These are phyloP conservation scores for Drosophila micromelanica DNA, from an alignment of 1,140 invertebrate genomes.

Conservation along the genomic window DNA sequence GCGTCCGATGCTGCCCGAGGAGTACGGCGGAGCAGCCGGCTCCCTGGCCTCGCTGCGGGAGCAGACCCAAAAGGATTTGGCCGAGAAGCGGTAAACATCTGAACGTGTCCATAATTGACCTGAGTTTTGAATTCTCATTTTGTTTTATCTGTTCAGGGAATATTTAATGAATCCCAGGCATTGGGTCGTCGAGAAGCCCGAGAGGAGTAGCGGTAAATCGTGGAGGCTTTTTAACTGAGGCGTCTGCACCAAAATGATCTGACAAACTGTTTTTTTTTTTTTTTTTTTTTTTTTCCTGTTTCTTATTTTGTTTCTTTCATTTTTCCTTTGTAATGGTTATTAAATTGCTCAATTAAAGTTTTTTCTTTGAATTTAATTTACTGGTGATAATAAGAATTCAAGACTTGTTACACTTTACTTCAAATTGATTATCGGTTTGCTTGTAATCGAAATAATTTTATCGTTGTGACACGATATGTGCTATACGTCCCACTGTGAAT, in stretches of 20 bases:
- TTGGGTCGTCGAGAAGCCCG: conserved; percentile 68
- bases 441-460: conserved; percentile 3
- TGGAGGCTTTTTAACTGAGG: conserved; percentile 58
- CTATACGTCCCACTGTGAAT: conserved; percentile 3
- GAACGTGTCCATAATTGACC: background rate
- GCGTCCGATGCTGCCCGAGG: conserved; percentile 87
- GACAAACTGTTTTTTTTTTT: conserved; percentile 3
- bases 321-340: conserved; percentile 10
- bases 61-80: conserved; percentile 84
- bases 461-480: background rate
- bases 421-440: background rate
- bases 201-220: conserved; percentile 59
- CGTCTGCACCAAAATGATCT: too few relatives aligned
- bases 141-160: conserved; percentile 44
- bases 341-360: background rate
- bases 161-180: conserved; percentile 75
- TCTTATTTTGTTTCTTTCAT: conserved; percentile 19
- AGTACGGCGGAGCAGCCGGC: conserved; percentile 88
- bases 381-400: background rate
- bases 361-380: background rate
- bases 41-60: conserved; percentile 86
- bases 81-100: conserved; percentile 59
- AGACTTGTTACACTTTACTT: background rate
- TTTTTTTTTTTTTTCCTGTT: conserved; percentile 6
- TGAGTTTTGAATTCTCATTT: background rate